Evolutionary conservation across 2,797 vertebrate species (phyloP).

Genomic region (Liparis tanakae): DNA sequence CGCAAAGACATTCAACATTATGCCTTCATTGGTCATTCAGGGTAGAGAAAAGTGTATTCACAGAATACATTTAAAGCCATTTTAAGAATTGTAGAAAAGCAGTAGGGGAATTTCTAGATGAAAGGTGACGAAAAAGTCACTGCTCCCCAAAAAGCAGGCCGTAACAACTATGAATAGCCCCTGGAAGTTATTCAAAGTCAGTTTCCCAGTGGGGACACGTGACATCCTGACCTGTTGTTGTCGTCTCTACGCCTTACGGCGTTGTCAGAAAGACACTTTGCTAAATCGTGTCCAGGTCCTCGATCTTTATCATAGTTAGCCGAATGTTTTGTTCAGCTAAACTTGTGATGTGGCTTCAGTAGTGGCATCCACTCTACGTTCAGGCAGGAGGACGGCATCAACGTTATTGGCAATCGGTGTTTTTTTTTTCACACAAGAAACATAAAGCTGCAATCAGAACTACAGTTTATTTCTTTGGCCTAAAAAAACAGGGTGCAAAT

Average conservation of each 20-base stretch:
- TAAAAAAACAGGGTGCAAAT: background rate
- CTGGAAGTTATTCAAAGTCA: background rate
- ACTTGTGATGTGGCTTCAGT: background rate
- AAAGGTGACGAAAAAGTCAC: no score
- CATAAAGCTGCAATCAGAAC: background rate
- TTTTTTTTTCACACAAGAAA: constrained; percentile 11
- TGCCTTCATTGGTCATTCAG: no score
- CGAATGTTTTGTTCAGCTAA: background rate
- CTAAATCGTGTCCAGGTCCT: background rate
- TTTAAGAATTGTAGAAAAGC: no score
- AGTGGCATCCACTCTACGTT: background rate
- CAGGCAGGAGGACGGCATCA: background rate
- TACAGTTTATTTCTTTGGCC: constrained; percentile 11
- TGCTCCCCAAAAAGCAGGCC: no score
- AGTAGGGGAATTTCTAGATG: no score
- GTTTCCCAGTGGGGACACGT: background rate
- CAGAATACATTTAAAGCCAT: no score
- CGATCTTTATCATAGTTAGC: background rate
- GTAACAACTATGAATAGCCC: background rate
- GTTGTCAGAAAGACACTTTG: constrained; percentile 10
- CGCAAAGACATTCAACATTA: no score
- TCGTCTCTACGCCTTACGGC: background rate
- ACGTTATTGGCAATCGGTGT: background rate
- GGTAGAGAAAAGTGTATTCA: no score
- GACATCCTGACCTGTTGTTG: background rate